Conservation (phyloP, 2,113 vertebrate genomes). For the Oceanodroma tethys region DNA sequence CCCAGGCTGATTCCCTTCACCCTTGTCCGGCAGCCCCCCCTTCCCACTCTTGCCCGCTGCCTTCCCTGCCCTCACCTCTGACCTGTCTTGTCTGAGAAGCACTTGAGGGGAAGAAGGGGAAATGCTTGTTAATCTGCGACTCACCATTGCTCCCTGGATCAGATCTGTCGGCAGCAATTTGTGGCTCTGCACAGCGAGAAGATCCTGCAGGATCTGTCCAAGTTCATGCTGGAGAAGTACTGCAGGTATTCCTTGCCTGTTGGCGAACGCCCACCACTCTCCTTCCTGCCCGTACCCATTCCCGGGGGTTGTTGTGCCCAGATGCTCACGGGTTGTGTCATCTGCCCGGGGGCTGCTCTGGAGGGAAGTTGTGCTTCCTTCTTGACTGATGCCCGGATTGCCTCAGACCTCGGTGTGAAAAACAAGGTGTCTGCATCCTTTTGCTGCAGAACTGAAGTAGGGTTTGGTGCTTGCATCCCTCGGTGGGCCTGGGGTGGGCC, state of each 20-base stretch:
- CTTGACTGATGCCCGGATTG: not conserved
- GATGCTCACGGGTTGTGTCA: not conserved
- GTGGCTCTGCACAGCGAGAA: slow-evolving; percentile 88
- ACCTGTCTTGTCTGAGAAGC: not conserved
- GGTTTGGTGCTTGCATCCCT: not conserved
- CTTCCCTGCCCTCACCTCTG: not conserved
- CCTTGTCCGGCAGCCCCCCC: not conserved
- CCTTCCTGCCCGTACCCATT: rapidly evolving
- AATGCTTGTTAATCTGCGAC: not conserved
- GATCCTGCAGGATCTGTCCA: slow-evolving; percentile 87
- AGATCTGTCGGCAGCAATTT: slow-evolving; percentile 95
- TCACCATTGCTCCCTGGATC: not conserved
- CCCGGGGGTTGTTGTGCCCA: not conserved
- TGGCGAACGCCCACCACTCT: rapidly evolving
- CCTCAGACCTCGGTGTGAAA: not conserved
- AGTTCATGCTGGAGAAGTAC: slow-evolving; percentile 84
- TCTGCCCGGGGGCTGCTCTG: not conserved
- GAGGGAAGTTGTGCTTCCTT: not conserved
- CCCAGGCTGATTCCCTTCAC: not conserved
- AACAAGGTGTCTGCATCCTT: not conserved
- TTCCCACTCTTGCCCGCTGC: not conserved
- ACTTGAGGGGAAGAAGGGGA: not conserved
- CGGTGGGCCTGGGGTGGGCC: not conserved
- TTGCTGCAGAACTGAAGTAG: not conserved
- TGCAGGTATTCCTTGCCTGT: slow-evolving; percentile 42